Conservation (phyloP, 1,140 invertebrate species). For the Portunus trituberculatus region DNA sequence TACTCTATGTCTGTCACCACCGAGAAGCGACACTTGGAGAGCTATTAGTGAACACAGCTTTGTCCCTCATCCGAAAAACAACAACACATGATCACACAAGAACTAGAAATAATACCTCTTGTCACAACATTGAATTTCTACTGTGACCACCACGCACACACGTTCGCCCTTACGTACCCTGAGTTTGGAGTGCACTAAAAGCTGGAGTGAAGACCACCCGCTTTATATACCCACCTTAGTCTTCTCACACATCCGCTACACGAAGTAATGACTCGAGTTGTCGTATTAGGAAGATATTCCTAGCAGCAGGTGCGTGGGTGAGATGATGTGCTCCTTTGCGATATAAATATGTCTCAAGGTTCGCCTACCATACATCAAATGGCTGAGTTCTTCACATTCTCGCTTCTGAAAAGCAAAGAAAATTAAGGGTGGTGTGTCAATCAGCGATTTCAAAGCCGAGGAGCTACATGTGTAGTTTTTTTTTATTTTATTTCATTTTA, state of each 20-base stretch:
- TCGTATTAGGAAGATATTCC: slow-evolving; percentile 14
- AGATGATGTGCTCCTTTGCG: slow-evolving; percentile 18
- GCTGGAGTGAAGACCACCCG: slow-evolving; percentile 1
- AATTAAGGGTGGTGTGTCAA: background rate
- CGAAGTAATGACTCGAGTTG: slow-evolving; percentile 3
- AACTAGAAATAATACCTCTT: background rate
- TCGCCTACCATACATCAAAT: background rate
- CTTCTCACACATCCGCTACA: slow-evolving; percentile 11
- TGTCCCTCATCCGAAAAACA: background rate
- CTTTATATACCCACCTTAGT: slow-evolving; percentile 22
- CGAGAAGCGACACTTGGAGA: background rate
- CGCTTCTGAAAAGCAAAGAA: background rate
- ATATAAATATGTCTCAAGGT: slow-evolving; percentile 24
- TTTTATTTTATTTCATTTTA: background rate
- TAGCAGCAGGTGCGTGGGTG: slow-evolving; percentile 6
- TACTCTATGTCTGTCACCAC: background rate
- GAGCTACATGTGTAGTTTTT: background rate
- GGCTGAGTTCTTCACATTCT: slow-evolving; percentile 12
- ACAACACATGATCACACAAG: background rate
- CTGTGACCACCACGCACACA: background rate
- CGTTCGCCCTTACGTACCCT: background rate
- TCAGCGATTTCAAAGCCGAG: background rate
- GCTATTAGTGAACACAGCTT: background rate
- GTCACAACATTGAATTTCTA: background rate
- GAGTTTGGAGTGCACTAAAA: slow-evolving; percentile 21